A percentile compares a stretch with the other conserved stretches of the same genome.
These are phyloP conservation scores for Pipa parva DNA, from an alignment of 2,113 vertebrate genomes.

Conservation along the genomic window DNA sequence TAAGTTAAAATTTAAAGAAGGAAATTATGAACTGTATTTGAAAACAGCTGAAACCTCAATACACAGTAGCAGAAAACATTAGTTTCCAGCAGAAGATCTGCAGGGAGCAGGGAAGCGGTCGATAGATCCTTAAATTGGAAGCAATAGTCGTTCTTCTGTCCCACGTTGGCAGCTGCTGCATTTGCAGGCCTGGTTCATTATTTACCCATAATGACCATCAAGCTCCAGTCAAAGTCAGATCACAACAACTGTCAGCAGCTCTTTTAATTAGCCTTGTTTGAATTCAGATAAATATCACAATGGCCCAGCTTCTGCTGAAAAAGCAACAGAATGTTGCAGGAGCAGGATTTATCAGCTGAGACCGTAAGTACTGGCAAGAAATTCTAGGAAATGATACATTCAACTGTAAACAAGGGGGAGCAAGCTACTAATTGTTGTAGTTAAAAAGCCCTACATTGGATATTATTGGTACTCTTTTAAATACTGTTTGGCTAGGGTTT, in stretches of 20 bases:
- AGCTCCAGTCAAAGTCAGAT: slow-evolving; percentile 81
- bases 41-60: slow-evolving; percentile 81
- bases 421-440: not conserved
- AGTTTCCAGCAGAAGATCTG: slow-evolving; percentile 74
- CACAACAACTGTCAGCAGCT: slow-evolving; percentile 84
- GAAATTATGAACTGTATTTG: slow-evolving; percentile 67
- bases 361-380: slow-evolving; percentile 40
- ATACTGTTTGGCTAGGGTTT: not conserved
- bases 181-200: slow-evolving; percentile 84
- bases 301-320: slow-evolving; percentile 69
- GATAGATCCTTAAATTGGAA: slow-evolving; percentile 83
- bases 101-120: slow-evolving; percentile 72
- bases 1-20: slow-evolving; percentile 88
- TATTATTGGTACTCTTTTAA: too few relatives aligned
- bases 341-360: slow-evolving; percentile 48
- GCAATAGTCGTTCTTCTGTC: slow-evolving; percentile 72
- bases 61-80: slow-evolving; percentile 69
- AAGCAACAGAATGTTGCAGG: slow-evolving; percentile 60
- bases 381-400: slow-evolving; percentile 25
- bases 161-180: slow-evolving; percentile 79
- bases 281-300: slow-evolving; percentile 87
- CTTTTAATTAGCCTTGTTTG: slow-evolving; percentile 85
- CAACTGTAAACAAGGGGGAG: not conserved
- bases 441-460: too few relatives aligned
- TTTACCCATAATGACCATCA: slow-evolving; percentile 89